Conservation (phyloP, 2,888 invertebrate genomes). For the Leptinotarsa haldemani region DNA sequence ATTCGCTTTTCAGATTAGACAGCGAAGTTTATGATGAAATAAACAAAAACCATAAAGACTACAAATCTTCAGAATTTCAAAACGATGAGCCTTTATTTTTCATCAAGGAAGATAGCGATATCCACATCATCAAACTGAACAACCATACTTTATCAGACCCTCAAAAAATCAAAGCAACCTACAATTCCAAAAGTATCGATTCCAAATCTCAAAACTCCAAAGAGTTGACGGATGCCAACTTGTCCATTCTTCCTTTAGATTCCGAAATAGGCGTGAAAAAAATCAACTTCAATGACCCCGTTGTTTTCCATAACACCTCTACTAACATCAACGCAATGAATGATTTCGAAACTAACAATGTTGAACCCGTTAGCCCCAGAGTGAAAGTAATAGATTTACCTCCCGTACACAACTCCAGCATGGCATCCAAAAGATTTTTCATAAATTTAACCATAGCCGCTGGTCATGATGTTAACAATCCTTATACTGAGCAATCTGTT, state of each 20-base stretch:
- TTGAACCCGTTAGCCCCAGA: conserved; percentile 46
- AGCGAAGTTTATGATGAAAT: conserved; percentile 41
- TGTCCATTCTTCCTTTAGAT: conserved; percentile 48
- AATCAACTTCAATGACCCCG: conserved; percentile 50
- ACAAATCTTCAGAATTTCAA: conserved; percentile 60
- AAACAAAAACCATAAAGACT: conserved; percentile 29
- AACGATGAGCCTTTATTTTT: conserved; percentile 63
- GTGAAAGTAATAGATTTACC: conserved; percentile 62
- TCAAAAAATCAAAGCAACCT: conserved; percentile 55
- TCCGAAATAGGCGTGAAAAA: conserved; percentile 46
- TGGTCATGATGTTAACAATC: conserved; percentile 70
- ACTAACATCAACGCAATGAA: conserved; percentile 50
- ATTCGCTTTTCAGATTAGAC: conserved; percentile 47
- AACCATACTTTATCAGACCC: conserved; percentile 55
- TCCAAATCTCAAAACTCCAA: conserved; percentile 52
- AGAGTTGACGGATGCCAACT: conserved; percentile 59
- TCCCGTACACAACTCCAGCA: conserved; percentile 59
- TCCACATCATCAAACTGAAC: conserved; percentile 66
- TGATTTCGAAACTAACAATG: conserved; percentile 50
- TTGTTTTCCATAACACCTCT: conserved; percentile 49
- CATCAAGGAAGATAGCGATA: conserved; percentile 60
- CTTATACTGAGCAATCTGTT: conserved; percentile 72
- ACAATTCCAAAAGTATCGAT: conserved; percentile 46
- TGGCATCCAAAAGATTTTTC: conserved; percentile 72
- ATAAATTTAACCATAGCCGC: conserved; percentile 87